phyloP scores from a whole-genome alignment of 2,113 vertebrate species.

The Crotalus helleri region DNA sequence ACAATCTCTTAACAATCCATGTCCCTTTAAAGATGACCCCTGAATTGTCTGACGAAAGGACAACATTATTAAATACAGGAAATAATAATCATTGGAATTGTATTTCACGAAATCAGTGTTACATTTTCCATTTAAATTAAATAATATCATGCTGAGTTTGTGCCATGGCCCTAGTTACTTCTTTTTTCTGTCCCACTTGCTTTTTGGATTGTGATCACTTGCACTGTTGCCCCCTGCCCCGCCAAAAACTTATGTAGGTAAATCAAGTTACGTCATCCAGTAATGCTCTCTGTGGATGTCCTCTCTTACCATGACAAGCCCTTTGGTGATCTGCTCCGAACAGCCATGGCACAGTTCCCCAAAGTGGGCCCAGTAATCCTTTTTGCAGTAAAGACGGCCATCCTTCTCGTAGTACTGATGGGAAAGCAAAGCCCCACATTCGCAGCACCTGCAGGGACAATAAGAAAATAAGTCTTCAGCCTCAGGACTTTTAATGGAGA shows the following conservation, averaged over 20 bases:
- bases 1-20: not conserved
- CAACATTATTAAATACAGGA: not conserved
- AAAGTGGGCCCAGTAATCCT: conserved; percentile 92
- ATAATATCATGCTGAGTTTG: not conserved
- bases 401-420: conserved; percentile 99
- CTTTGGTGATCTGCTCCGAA: conserved; percentile 92
- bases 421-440: conserved; percentile 86
- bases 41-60: not conserved
- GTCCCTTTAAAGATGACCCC: not conserved
- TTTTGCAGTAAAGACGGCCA: conserved; percentile 94
- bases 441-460: conserved; percentile 80
- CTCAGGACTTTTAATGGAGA: not conserved
- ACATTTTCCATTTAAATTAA: not conserved
- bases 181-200: not conserved
- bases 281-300: fast-evolving
- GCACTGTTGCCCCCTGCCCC: not conserved
- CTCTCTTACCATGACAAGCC: conserved; percentile 94
- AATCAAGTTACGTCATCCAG: not conserved
- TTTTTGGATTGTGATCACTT: not conserved
- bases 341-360: conserved; percentile 96
- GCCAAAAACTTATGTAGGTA: not conserved
- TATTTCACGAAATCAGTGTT: not conserved
- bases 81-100: not conserved
- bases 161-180: not conserved
- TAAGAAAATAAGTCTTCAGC: not conserved